A percentile compares a stretch with the other conserved stretches of the same genome.
Conservation (phyloP, 2,888 invertebrate genomes). For the Onchidella celtica region DNA sequence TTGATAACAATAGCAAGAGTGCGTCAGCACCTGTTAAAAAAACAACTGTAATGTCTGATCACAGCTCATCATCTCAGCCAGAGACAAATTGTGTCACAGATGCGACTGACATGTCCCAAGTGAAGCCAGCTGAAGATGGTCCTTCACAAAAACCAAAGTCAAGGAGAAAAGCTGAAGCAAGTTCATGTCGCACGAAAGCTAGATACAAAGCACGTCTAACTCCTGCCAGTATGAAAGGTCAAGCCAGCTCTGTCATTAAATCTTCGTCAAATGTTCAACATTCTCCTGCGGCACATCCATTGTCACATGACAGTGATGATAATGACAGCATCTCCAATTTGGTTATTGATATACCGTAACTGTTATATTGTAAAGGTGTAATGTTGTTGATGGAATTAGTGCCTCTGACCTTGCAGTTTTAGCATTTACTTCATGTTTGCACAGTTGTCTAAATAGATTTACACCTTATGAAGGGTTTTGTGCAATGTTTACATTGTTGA, state of each 20-base stretch:
- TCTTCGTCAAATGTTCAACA: conserved; percentile 2
- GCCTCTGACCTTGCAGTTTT: background rate
- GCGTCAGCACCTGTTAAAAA: background rate
- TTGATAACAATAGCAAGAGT: conserved; percentile 1
- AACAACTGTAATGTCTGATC: background rate
- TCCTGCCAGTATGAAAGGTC: background rate
- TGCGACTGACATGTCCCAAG: too few relatives aligned
- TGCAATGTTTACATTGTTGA: background rate
- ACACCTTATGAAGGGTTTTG: background rate
- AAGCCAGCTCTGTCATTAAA: background rate
- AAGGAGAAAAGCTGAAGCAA: conserved; percentile 21
- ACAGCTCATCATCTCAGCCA: too few relatives aligned
- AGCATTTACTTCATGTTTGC: background rate
- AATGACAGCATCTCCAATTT: conserved; percentile 43
- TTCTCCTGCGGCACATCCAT: background rate
- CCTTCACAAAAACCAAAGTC: background rate
- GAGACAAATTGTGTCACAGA: too few relatives aligned
- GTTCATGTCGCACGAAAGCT: conserved; percentile 48
- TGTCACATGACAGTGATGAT: conserved; percentile 44
- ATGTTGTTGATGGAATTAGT: background rate
- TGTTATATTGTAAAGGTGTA: background rate
- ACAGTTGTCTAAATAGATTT: background rate
- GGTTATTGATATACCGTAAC: conserved; percentile 43
- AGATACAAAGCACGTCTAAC: conserved; percentile 49
- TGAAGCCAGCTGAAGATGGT: conserved; percentile 3